Conservation (phyloP, 2,888 invertebrate genomes). For the Eurytoma adleriae region DNA sequence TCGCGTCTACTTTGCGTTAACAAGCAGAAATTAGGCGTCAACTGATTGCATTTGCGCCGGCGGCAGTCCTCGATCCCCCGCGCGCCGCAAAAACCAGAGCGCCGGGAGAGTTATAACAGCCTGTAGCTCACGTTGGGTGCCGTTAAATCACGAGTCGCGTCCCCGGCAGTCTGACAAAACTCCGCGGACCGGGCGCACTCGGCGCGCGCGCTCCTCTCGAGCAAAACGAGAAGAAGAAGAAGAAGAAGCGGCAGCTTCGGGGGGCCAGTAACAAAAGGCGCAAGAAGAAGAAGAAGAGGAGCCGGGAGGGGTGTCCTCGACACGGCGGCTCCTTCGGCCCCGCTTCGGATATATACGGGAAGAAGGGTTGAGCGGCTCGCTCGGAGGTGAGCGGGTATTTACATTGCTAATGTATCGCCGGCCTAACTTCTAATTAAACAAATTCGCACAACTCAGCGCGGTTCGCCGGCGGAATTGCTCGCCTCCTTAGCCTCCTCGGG, state of each 20-base stretch:
- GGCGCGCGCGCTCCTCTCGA: too few relatives aligned
- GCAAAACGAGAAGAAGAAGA: not conserved
- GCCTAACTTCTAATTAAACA: constrained; percentile 76
- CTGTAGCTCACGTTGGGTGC: not conserved
- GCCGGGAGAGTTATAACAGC: not conserved
- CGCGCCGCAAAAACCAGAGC: not conserved
- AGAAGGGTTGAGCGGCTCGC: constrained; percentile 7
- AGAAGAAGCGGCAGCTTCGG: not conserved
- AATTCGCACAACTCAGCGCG: constrained; percentile 74
- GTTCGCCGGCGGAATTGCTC: constrained; percentile 67
- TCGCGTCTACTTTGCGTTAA: not conserved
- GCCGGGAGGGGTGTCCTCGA: not conserved
- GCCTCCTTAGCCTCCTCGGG: constrained; percentile 38
- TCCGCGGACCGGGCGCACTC: not conserved
- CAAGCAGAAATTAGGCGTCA: not conserved
- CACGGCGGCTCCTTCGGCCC: not conserved
- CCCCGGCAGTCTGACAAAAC: constrained; percentile 22
- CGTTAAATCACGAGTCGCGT: constrained; percentile 23
- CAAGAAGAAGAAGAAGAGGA: not conserved
- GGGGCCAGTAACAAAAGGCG: not conserved
- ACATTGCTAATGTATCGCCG: constrained; percentile 75
- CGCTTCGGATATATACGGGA: not conserved
- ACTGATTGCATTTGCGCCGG: too few relatives aligned
- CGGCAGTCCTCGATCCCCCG: too few relatives aligned
- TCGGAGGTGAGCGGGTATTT: constrained; percentile 64